Conservation (phyloP, 2,888 invertebrate genomes). For the Rhopalosiphum nymphaeae region DNA sequence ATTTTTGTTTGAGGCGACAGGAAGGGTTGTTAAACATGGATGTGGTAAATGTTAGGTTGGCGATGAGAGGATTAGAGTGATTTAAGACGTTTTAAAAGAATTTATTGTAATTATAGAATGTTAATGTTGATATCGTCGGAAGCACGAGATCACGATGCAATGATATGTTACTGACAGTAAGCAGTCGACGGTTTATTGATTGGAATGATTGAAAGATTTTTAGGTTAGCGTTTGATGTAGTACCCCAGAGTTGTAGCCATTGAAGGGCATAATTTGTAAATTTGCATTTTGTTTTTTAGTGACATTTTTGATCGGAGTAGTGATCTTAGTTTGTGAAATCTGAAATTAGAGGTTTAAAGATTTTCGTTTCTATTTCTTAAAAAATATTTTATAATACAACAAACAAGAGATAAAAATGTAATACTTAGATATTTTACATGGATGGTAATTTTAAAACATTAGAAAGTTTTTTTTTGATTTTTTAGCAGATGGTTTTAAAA, state of each 20-base stretch:
- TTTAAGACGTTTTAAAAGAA: neutral
- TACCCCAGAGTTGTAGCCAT: neutral
- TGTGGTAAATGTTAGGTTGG: neutral
- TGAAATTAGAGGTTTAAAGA: neutral
- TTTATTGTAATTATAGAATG: neutral
- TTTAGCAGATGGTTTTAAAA: neutral
- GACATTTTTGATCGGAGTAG: neutral
- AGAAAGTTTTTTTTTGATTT: neutral
- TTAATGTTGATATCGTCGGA: neutral
- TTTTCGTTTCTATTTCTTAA: neutral
- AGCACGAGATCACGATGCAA: conserved; percentile 4
- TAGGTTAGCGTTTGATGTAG: neutral
- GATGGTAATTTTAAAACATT: neutral
- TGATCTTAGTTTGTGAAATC: neutral
- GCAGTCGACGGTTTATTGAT: neutral
- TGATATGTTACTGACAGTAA: neutral
- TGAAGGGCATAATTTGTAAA: neutral
- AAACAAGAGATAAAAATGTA: neutral
- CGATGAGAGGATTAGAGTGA: neutral
- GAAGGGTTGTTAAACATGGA: too few species aligned
- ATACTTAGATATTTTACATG: neutral
- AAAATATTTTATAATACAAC: neutral
- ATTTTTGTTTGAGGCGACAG: too few species aligned
- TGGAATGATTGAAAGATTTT: neutral
- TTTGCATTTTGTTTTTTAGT: neutral